Evolutionary conservation across 1,140 invertebrate species (phyloP).

Genomic region (Microplitis demolitor): DNA sequence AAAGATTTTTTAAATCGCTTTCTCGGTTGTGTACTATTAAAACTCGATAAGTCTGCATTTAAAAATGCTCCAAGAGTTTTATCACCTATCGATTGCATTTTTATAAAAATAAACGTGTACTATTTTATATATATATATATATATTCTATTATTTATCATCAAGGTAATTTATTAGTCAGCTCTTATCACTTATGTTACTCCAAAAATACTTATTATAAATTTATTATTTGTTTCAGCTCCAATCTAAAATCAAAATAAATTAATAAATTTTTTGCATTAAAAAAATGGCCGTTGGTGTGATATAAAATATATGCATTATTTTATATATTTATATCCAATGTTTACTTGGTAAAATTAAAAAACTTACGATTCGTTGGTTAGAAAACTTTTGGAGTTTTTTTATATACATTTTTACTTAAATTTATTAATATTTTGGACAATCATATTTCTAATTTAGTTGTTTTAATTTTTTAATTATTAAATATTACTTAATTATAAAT

Average conservation of each 20-base stretch:
- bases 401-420: not conserved
- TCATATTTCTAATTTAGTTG: not conserved
- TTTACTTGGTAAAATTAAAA: not conserved
- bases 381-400: not conserved
- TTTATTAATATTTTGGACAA: not conserved
- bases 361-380: not conserved
- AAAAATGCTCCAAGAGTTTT: constrained; percentile 33
- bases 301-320: not conserved
- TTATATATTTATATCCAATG: not conserved
- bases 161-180: too few species aligned
- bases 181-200: too few species aligned
- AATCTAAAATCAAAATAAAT: not conserved
- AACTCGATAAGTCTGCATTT: constrained; percentile 21
- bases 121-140: not conserved
- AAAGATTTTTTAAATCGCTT: constrained; percentile 5
- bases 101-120: not conserved
- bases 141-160: not conserved
- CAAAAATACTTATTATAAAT: too few species aligned
- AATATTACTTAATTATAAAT: too few species aligned
- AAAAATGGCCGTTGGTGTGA: too few species aligned
- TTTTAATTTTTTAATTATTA: not conserved
- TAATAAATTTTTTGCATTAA: not conserved
- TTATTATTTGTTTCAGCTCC: not conserved
- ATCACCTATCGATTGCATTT: constrained; percentile 37
- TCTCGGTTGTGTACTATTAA: not conserved